Evolutionary conservation across 1,140 invertebrate species (phyloP).

Genomic region (Panagrolaimus sp.): DNA sequence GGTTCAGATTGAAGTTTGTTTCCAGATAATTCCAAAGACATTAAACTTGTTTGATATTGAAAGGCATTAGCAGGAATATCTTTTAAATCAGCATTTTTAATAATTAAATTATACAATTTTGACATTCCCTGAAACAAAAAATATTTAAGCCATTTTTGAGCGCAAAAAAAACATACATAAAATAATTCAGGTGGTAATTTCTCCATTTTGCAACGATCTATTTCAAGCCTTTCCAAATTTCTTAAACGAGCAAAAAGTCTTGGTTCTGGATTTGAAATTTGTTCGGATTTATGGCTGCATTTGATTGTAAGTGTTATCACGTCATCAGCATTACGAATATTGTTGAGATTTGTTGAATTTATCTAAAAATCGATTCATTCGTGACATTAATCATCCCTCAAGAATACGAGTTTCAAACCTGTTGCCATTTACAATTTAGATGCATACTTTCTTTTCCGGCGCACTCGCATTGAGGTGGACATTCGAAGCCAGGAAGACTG

Average conservation of each 20-base stretch:
- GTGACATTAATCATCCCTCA: background rate
- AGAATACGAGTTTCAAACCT: conserved; percentile 22
- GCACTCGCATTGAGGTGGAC: conserved; percentile 33
- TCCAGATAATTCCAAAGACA: conserved; percentile 37
- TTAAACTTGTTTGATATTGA: conserved; percentile 29
- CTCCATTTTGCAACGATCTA: conserved; percentile 35
- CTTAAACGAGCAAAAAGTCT: conserved; percentile 25
- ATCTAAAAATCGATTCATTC: conserved; percentile 18
- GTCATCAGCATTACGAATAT: conserved; percentile 20
- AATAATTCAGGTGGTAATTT: conserved; percentile 29
- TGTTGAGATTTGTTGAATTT: conserved; percentile 33
- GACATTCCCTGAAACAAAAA: conserved; percentile 28
- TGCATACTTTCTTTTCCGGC: conserved; percentile 25
- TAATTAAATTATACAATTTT: conserved; percentile 33
- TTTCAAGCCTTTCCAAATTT: conserved; percentile 35
- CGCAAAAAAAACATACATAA: conserved; percentile 14
- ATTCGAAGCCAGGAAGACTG: conserved; percentile 17
- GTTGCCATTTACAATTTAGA: conserved; percentile 40
- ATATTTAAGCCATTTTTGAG: background rate
- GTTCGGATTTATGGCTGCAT: conserved; percentile 31
- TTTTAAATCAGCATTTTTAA: conserved; percentile 31
- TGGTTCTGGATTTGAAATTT: conserved; percentile 21
- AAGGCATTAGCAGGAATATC: conserved; percentile 32
- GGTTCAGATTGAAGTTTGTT: conserved; percentile 31
- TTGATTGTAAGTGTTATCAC: conserved; percentile 35